A percentile compares a stretch with the other conserved stretches of the same genome.
phyloP scores from a whole-genome alignment of 2,888 invertebrate genomes.

The Tetheella fluctuosa region DNA sequence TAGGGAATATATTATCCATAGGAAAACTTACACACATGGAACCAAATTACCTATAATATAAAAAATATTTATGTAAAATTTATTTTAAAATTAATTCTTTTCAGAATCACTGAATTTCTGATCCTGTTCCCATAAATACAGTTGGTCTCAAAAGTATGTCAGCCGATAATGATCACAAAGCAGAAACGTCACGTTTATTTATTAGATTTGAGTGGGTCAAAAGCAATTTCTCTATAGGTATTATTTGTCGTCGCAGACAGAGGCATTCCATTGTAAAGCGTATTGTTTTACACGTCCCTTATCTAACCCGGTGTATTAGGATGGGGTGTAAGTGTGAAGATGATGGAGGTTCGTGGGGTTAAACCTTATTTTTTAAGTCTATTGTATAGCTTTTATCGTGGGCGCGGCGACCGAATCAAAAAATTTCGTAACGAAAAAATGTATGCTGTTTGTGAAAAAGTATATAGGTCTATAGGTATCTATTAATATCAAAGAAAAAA shows the following conservation, averaged over 20 bases:
- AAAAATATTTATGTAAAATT: no score
- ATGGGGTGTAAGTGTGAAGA: constrained; percentile 25
- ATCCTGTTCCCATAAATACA: background rate
- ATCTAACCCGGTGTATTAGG: constrained; percentile 39
- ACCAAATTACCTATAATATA: no score
- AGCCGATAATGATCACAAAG: constrained; percentile 4
- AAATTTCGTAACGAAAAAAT: no score
- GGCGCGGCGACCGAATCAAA: no score
- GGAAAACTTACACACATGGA: no score
- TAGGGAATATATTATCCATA: no score
- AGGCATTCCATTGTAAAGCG: constrained; percentile 60
- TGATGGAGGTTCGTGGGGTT: background rate
- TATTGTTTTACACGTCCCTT: constrained; percentile 71
- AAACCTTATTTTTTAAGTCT: background rate
- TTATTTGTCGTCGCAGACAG: constrained; percentile 65
- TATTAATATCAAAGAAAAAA: no score
- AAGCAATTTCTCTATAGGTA: constrained; percentile 57
- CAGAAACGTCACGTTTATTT: constrained; percentile 30
- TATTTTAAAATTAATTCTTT: no score
- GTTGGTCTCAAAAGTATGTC: background rate
- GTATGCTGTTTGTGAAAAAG: no score
- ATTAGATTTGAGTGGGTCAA: constrained; percentile 54
- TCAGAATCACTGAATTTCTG: background rate
- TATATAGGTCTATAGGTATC: no score
- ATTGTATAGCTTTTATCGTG: no score